Conservation (phyloP, 2,888 invertebrate species). For the Pharmacophagus antenor region DNA sequence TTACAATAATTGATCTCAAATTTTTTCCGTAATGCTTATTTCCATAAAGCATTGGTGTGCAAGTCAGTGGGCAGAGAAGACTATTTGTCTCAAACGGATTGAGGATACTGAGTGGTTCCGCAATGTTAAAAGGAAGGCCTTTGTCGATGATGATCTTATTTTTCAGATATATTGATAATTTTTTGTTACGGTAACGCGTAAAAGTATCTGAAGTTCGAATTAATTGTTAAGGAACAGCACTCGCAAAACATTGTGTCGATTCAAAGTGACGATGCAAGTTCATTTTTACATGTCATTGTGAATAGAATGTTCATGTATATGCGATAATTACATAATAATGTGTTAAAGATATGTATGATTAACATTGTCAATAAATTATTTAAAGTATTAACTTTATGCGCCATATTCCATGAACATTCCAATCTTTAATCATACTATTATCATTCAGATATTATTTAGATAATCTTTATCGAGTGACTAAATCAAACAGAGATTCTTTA, state of each 20-base stretch:
- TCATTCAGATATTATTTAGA: conserved; percentile 11
- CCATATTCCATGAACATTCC: background rate
- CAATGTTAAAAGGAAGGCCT: no score
- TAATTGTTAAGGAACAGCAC: background rate
- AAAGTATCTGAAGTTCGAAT: background rate
- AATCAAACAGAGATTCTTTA: conserved; percentile 8
- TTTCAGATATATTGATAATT: no score
- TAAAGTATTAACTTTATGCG: background rate
- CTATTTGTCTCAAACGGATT: no score
- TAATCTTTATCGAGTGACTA: conserved; percentile 3
- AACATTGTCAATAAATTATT: background rate
- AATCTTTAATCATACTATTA: background rate
- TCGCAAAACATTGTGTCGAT: background rate
- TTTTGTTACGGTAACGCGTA: no score
- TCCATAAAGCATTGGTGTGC: no score
- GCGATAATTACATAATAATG: background rate
- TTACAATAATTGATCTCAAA: no score
- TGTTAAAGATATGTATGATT: background rate
- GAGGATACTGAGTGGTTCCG: no score
- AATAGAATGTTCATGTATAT: background rate
- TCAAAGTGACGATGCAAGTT: background rate
- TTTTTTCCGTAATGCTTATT: no score
- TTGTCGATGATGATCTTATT: no score
- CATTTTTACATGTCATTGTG: background rate
- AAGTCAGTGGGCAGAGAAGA: no score